Base-by-base conservation (phyloP, 2,888 invertebrate genomes). In the Asteroscopus sphinx region DNA sequence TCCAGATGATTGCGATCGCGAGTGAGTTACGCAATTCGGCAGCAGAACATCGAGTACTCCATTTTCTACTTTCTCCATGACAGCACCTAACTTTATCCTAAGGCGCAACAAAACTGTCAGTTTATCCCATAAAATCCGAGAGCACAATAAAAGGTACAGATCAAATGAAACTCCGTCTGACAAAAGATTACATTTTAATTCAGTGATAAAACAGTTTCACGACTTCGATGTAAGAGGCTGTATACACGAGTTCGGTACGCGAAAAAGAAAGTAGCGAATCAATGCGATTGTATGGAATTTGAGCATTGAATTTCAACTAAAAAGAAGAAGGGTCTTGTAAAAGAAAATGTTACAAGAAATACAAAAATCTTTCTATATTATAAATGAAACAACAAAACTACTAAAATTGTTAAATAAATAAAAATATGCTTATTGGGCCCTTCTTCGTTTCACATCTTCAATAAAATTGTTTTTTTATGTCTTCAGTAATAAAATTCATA, bases 101-200 rank as follows among this genome's bases (percentile, higher is more conserved):
- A 41, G 25, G n/a, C 36, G 56, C 62, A 65, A 73, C 72, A 71
- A 67, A 79, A 75, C 74, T 76, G 73, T 71, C 76, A 76, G 61
- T 74, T 73, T 79, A 77, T 71, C 75, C 73, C 70, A 81, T 85
- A 86, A 85, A 86, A 80, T 64, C 58, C 32, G 61, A 71, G 65
- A 61, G 58, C 35, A 59, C 85, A 80, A 81, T 85, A 82, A 86
- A 86, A 81, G 66, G 56, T 71, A 61, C 64, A 81, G 77, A 81
- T 82, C 75, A 80, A 85, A 85, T 79, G 78, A 75, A 82, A 80
- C 81, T 76, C 67, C 68, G 61, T 61, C 69, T 72, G 76, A 84
- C 84, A 83, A 85, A 82, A 87, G 82, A 86, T 85, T 83, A 86
- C 83, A 85, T 81, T 89, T 85, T 85, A 86, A 88, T 87, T 85